Evolutionary conservation across 2,797 vertebrate species (phyloP), one percentile per base, ranked within the genome.

Genomic region (Gallirallus australis): DNA sequence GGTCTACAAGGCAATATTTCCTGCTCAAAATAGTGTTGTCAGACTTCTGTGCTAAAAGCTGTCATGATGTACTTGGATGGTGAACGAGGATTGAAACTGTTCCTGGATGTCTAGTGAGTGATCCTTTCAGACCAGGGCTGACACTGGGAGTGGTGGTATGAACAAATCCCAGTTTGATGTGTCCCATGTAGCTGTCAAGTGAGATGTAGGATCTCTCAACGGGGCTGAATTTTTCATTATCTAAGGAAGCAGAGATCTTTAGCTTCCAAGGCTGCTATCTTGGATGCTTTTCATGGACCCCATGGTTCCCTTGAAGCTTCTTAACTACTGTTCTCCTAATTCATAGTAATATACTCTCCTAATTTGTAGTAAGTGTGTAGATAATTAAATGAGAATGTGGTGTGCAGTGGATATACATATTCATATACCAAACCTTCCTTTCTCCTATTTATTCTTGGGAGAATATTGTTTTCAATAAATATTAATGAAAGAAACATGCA

Each of bases 161-260:
- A 73, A 31, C 37, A 50, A 50, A 27, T n/a, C 37, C 82, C 0
- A 0, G 28, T 59, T 82, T 68, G 4, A n/a, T 40, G 17, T 60
- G n/a, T 53, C n/a, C 33, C 28, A 1, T 37, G 52, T 9, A 35
- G 31, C 35, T 57, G 17, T 12, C 0, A 0, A 17, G 24, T 1
- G 25, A 63, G 37, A 12, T n/a, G 31, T 10, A 42, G 50, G 39
- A 31, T 69, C 57, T 85, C n/a, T 64, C 66, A 76, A 30, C 0
- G 5, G 35, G 28, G 27, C 9, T 88, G 57, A 53, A 9, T 5
- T 45, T 65, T 70, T 73, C 40, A 33, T 31, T 40, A 3, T n/a
- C 64, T 59, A 12, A 56, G 39, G 52, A 59, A 59, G 75, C 1
- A 0, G 57, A 45, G 37, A 69, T 4, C 37, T 20, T 79, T 50